Evolutionary conservation across 2,797 vertebrate species (phyloP).

Genomic region (Echeneis naucrates): DNA sequence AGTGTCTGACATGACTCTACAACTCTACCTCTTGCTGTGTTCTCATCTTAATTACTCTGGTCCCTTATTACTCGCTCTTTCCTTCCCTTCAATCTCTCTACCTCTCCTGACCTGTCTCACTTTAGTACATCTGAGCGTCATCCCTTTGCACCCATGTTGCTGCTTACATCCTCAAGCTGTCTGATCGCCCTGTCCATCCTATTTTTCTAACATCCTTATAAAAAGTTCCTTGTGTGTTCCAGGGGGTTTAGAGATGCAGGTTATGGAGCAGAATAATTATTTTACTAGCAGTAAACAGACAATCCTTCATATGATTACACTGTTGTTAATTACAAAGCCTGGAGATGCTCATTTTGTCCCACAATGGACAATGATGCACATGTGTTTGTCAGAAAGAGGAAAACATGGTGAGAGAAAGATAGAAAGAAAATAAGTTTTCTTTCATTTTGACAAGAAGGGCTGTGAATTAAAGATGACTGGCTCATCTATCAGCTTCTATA

Average conservation of each 20-base stretch:
- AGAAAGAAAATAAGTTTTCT: conserved; percentile 61
- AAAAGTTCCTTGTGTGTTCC: conserved; percentile 27
- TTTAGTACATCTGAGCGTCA: conserved; percentile 12
- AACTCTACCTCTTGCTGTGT: background rate
- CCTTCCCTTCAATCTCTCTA: conserved; percentile 24
- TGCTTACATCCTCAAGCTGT: conserved; percentile 31
- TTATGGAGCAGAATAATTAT: conserved; percentile 59
- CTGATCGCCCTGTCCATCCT: conserved; percentile 27
- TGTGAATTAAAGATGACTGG: conserved; percentile 72
- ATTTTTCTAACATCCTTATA: conserved; percentile 43
- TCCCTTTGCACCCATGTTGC: conserved; percentile 5
- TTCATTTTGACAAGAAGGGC: conserved; percentile 55
- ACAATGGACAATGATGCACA: background rate
- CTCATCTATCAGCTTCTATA: conserved; percentile 68
- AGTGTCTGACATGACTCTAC: conserved; percentile 33
- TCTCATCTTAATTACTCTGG: conserved; percentile 42
- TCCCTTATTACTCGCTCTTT: conserved; percentile 33
- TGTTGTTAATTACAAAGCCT: conserved; percentile 62
- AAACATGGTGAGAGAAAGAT: conserved; percentile 1
- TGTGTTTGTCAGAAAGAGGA: conserved; percentile 20
- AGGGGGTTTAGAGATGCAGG: conserved; percentile 39
- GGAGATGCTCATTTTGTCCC: conserved; percentile 26
- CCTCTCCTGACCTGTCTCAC: conserved; percentile 13
- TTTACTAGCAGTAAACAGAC: conserved; percentile 33
- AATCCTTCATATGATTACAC: conserved; percentile 65